These are phyloP conservation scores for Sebastes umbrosus DNA, from an alignment of 2,797 vertebrate species.

Conservation along the genomic window DNA sequence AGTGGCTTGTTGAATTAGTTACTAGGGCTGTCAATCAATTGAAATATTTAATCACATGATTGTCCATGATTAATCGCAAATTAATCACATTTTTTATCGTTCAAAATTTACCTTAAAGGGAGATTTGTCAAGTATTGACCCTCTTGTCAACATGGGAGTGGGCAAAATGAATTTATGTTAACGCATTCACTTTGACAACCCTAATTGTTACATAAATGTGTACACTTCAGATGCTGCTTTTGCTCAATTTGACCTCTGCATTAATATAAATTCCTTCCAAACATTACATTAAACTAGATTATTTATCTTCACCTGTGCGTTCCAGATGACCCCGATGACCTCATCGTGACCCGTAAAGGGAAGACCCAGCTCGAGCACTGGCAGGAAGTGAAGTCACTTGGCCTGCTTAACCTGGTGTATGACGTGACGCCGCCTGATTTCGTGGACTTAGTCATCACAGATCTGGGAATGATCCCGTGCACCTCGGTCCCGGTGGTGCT, in stretches of 20 bases:
- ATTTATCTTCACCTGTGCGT: background rate
- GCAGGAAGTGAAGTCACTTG: constrained; percentile 85
- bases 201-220: background rate
- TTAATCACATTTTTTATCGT: too few relatives aligned
- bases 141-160: too few relatives aligned
- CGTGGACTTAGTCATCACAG: constrained; percentile 97
- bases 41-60: too few relatives aligned
- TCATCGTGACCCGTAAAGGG: constrained; percentile 86
- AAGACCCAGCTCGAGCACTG: constrained; percentile 86
- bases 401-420: constrained; percentile 95
- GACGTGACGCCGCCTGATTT: constrained; percentile 96
- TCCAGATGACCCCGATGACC: constrained; percentile 92
- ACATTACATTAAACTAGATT: background rate
- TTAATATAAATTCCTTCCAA: background rate
- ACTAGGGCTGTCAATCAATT: background rate
- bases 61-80: too few relatives aligned
- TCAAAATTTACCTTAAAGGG: too few relatives aligned
- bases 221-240: background rate
- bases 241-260: background rate
- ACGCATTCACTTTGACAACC: too few relatives aligned
- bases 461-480: constrained; percentile 98
- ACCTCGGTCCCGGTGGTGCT: constrained; percentile 97
- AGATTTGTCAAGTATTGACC: too few relatives aligned
- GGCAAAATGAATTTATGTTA: too few relatives aligned
- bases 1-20: background rate